phyloP scores from a whole-genome alignment of 2,797 vertebrate genomes.

The Coranthus polyacanthus region DNA sequence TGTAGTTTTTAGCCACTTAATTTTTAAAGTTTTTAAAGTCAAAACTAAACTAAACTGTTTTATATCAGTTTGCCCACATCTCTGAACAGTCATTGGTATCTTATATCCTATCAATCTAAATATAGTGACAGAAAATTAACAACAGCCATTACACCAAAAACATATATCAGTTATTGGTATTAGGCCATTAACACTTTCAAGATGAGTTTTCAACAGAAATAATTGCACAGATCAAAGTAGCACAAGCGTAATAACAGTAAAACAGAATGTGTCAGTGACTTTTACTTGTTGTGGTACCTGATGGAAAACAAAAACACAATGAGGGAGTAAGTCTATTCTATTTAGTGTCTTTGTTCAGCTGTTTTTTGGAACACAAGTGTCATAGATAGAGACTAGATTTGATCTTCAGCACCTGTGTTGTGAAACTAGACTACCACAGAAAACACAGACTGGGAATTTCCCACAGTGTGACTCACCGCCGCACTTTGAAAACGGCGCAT shows the following conservation, averaged over 20 bases:
- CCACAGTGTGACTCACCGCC: conserved; percentile 84
- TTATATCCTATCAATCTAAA: conserved; percentile 2
- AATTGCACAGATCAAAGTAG: conserved; percentile 8
- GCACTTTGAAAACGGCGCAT: conserved; percentile 68
- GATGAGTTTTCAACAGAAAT: conserved; percentile 1
- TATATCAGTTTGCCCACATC: too few species aligned
- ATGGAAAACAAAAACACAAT: conserved; percentile 47
- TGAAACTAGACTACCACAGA: conserved; percentile 71
- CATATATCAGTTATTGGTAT: conserved; percentile 6
- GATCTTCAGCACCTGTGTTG: conserved; percentile 79
- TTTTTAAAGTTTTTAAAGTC: too few species aligned
- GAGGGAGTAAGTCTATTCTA: conserved; percentile 32
- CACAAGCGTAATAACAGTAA: conserved; percentile 16
- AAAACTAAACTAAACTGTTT: too few species aligned
- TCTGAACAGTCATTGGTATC: neutral
- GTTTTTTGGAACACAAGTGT: conserved; percentile 73
- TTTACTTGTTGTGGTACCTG: conserved; percentile 40
- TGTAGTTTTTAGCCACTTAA: too few species aligned
- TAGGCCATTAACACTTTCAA: neutral
- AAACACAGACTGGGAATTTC: conserved; percentile 85
- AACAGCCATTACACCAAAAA: neutral
- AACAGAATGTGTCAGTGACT: conserved; percentile 42
- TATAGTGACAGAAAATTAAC: neutral
- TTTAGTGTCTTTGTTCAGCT: conserved; percentile 58
- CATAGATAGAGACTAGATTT: conserved; percentile 62